phyloP scores from a whole-genome alignment of 2,797 vertebrate species.

The Chelidonichthys spinosus region DNA sequence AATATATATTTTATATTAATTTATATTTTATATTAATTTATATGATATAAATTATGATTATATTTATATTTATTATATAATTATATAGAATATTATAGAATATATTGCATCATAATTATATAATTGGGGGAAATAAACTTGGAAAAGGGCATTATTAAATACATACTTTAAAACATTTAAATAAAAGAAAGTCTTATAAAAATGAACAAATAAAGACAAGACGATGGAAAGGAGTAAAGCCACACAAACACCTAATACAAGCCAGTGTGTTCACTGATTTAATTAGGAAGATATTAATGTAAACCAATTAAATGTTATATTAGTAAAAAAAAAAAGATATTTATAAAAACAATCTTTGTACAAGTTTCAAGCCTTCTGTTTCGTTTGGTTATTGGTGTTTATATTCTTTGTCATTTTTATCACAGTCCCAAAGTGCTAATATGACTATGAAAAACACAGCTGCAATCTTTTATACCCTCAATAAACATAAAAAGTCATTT shows the following conservation, averaged over 20 bases:
- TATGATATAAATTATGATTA: too few species aligned
- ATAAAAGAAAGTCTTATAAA: background rate
- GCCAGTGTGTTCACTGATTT: constrained; percentile 34
- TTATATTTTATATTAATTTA: too few species aligned
- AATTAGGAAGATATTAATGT: constrained; percentile 41
- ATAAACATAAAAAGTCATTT: background rate
- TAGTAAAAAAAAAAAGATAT: constrained; percentile 37
- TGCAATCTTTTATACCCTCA: background rate
- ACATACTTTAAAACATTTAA: background rate
- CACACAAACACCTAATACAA: constrained; percentile 6
- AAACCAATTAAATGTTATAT: constrained; percentile 41
- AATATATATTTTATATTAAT: too few species aligned
- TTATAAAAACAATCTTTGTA: constrained; percentile 61
- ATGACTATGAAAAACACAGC: constrained; percentile 9
- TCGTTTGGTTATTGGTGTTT: constrained; percentile 10
- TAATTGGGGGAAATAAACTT: background rate
- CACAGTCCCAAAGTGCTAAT: constrained; percentile 3
- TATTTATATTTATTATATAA: too few species aligned
- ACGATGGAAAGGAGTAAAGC: background rate
- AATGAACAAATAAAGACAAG: background rate
- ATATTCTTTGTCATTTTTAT: background rate
- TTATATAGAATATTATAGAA: too few species aligned
- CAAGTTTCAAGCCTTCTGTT: constrained; percentile 40
- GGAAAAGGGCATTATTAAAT: background rate
- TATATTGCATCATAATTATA: too few species aligned